phyloP scores from a whole-genome alignment of 2,888 invertebrate species.

The Diarsia rubi region DNA sequence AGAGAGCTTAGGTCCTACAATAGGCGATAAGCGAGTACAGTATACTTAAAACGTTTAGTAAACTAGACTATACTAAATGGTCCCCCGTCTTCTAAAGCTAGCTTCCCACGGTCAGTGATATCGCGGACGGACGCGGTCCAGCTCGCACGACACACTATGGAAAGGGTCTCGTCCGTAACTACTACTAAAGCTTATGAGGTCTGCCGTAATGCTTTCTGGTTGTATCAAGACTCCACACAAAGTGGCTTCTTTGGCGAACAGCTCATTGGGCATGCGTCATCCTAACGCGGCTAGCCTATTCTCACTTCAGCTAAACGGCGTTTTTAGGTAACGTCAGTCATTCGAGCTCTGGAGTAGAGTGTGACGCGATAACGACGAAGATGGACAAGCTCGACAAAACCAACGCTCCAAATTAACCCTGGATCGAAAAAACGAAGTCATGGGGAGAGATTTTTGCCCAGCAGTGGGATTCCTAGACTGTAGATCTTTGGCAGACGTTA shows the following conservation, averaged over 20 bases:
- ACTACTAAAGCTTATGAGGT: too few relatives aligned
- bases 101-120: too few relatives aligned
- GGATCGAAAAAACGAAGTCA: background rate
- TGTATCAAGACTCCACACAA: background rate
- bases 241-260: background rate
- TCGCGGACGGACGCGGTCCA: too few relatives aligned
- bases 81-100: too few relatives aligned
- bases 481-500: too few relatives aligned
- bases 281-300: background rate
- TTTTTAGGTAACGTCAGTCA: background rate
- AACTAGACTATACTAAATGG: too few relatives aligned
- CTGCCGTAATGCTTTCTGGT: background rate
- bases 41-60: too few relatives aligned
- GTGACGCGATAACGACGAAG: background rate
- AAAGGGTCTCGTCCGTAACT: too few relatives aligned
- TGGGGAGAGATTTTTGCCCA: too few relatives aligned
- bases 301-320: background rate
- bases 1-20: background rate
- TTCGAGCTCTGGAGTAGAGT: background rate
- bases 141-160: too few relatives aligned
- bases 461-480: too few relatives aligned
- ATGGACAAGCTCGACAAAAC: background rate
- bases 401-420: background rate
- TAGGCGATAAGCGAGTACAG: background rate
- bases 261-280: background rate